Evolutionary conservation across 2,888 invertebrate genomes (phyloP).

Genomic region (Drosophila maculinotata): DNA sequence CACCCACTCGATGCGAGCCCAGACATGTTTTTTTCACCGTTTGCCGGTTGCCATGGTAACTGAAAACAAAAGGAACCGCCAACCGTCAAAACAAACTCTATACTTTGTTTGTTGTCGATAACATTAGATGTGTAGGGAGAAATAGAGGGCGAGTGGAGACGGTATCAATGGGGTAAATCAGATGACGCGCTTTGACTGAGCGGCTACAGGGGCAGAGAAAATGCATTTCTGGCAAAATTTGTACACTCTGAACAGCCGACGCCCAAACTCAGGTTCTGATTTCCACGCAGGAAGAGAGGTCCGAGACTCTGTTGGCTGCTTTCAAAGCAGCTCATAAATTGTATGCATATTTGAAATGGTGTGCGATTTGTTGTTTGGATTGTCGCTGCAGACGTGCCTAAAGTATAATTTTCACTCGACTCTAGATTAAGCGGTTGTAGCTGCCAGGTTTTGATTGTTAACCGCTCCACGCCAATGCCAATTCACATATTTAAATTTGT

Average conservation of each 20-base stretch:
- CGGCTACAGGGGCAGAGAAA: constrained; percentile 40
- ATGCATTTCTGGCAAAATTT: constrained; percentile 62
- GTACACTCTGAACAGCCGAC: constrained; percentile 32
- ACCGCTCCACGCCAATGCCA: constrained; percentile 13
- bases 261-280: constrained; percentile 11
- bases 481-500: too few species aligned
- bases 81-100: constrained; percentile 72
- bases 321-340: constrained; percentile 16
- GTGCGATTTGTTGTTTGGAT: neutral
- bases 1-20: constrained; percentile 21
- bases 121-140: constrained; percentile 1
- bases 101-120: constrained; percentile 52
- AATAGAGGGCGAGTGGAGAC: neutral
- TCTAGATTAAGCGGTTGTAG: constrained; percentile 5
- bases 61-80: constrained; percentile 44
- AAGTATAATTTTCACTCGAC: constrained; percentile 17
- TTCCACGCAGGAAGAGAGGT: neutral
- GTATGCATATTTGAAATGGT: constrained; percentile 24
- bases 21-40: constrained; percentile 72
- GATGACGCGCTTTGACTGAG: constrained; percentile 6
- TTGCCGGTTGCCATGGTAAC: constrained; percentile 73
- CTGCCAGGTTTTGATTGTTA: constrained; percentile 65
- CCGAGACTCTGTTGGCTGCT: constrained; percentile 19
- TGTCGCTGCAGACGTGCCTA: constrained; percentile 42
- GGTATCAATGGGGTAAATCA: constrained; percentile 2